Percentiles rank a stretch among this genome's conserved stretches.
Conservation (phyloP, 2,888 invertebrate species). For the Gastracanthus pulcherrimus region DNA sequence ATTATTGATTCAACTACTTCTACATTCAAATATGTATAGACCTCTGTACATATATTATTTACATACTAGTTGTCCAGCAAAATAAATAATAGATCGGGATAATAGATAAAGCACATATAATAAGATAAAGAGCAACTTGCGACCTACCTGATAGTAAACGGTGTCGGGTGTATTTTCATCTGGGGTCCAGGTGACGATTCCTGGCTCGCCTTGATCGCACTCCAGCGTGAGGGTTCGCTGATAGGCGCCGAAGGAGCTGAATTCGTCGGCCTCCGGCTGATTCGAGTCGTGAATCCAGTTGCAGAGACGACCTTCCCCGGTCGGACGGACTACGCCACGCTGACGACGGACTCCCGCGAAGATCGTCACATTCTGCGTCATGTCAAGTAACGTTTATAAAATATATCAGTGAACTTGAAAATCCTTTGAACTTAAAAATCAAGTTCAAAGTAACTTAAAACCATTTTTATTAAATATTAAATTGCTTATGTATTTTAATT, state of each 20-base stretch:
- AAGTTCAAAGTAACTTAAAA: background rate
- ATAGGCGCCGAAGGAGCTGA: conserved; percentile 92
- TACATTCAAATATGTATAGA: too few relatives aligned
- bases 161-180: conserved; percentile 92
- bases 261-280: conserved; percentile 88
- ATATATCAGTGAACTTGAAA: too few relatives aligned
- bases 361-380: conserved; percentile 83
- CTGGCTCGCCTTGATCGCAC: conserved; percentile 91
- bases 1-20: too few relatives aligned
- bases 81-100: too few relatives aligned
- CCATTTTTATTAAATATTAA: too few relatives aligned
- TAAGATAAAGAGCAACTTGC: too few relatives aligned
- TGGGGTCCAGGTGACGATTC: conserved; percentile 92
- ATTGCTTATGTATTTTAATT: too few relatives aligned
- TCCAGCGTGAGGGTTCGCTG: conserved; percentile 90
- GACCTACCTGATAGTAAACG: conserved; percentile 91
- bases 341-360: conserved; percentile 89
- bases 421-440: too few relatives aligned
- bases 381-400: background rate
- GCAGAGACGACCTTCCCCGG: conserved; percentile 90
- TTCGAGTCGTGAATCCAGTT: conserved; percentile 90
- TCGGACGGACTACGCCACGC: conserved; percentile 85
- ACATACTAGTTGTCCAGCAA: too few relatives aligned
- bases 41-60: too few relatives aligned
- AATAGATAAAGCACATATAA: too few relatives aligned